Base-by-base conservation (phyloP, 2,113 vertebrate genomes). In the Alethe castanea region DNA sequence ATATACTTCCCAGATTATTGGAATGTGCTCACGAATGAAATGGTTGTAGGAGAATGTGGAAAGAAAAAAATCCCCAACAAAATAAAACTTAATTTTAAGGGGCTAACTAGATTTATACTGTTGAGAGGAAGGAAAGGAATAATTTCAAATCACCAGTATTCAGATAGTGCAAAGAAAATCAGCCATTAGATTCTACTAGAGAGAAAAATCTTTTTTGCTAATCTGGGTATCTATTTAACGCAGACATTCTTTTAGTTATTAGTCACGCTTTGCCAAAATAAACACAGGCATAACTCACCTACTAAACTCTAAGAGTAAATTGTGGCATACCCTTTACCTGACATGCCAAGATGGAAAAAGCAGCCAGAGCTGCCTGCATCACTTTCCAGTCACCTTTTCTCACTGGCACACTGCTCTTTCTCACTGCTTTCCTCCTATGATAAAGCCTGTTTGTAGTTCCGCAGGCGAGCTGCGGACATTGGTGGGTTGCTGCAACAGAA, bases 1-100 rank as follows among this genome's bases (percentile, higher is more conserved):
- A 42, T 28, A 71, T 20, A 14, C 14, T 50, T 57, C 12, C 25
- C n/a, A 19, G 56, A 24, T 33, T 86, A 70, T 1, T 88, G 31
- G 24, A 54, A 90, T 3, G 3, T 38, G 50, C 7, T 76, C 6
- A 10, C n/a, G 26, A 82, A 74, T 38, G 1, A 73, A 82, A 76
- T 44, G 6, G 56, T 18, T 64, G 33, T 35, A 78, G 25, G 9
- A 66, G 25, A 86, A 65, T 0, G 1, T 14, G 8, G 31, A 70
- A 45, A 3, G 5, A 20, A 52, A 54, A 48, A 64, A 29, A 25
- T 17, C 0, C 5, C 12, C 3, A 44, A 20, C 1, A 7, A 73
- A 74, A 64, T 4, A 45, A 52, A 80, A n/a, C 3, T 12, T 8
- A 26, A 14, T 54, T 81, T 85, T 47, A 67, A 60, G 28, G 84